Evolutionary conservation across 2,888 invertebrate species (phyloP), one percentile per base, ranked within the genome.

Genomic region (Epinotia nisella): DNA sequence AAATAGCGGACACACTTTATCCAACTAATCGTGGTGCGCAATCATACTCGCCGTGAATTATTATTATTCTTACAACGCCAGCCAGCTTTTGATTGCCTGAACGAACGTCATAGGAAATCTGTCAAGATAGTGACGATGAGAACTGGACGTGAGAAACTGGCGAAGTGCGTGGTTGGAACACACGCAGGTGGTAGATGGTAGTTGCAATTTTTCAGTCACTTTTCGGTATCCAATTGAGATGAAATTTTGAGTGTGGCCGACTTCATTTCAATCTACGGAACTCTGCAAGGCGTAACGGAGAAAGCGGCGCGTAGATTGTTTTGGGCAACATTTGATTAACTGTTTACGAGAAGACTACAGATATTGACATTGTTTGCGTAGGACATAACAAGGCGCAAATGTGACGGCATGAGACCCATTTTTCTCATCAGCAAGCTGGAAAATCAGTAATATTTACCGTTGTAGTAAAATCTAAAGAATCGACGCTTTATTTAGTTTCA

Each of bases 41-140:
- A 41, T 66, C 53, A 21, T 41, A 55, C 11, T 55, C 39, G 19
- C 13, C 21, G 21, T 39, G 35, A 66, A 39, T 66, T 66, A 65
- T 66, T 66, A 65, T 65, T 65, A 65, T 65, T 21, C 39, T 66
- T 41, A 66, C 39, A 15, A 9, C 9, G 39, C 10, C 65, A 19
- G 39, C 29, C 7, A 5, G n/a, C n/a, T 55, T 55, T 41, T 21
- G 10, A 55, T 66, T 19, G 39, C 19, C 15, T 10, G 21, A 15
- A 56, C 41, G 39, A 29, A 39, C 65, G 65, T 66, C 55, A 66
- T 55, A 56, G 3, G 41, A n/a, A 24, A 3, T 13, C 21, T 24
- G 4, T 55, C 21, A 55, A 21, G 55, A 55, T 15, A 55, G 11
- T 55, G 19, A 55, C 13, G 55, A 55, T 21, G 21, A 55, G 3